These are phyloP conservation scores for Loxodonta africana DNA, from an alignment of 2,113 vertebrate species.

Conservation along the genomic window DNA sequence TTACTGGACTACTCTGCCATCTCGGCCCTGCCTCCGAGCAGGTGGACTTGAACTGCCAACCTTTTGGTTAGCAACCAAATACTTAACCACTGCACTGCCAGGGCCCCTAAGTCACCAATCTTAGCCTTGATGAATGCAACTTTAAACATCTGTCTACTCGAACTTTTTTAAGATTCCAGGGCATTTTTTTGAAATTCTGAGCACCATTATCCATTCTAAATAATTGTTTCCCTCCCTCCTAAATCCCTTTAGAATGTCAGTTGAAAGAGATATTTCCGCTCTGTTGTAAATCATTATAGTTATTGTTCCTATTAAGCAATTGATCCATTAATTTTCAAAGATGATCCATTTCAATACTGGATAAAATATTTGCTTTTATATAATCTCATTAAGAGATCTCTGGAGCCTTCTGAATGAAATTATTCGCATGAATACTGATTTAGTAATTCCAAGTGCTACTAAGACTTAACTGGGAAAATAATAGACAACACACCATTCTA, in stretches of 20 bases:
- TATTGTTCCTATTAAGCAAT: slow-evolving; percentile 70
- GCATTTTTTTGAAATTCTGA: slow-evolving; percentile 53
- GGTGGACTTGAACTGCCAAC: too few species aligned
- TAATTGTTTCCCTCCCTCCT: slow-evolving; percentile 64
- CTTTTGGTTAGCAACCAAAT: too few species aligned
- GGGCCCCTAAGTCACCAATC: too few species aligned
- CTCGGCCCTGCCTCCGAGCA: too few species aligned
- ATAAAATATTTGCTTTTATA: slow-evolving; percentile 77
- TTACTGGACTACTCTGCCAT: too few species aligned
- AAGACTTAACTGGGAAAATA: slow-evolving; percentile 49
- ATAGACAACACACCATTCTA: slow-evolving; percentile 49
- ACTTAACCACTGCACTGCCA: too few species aligned
- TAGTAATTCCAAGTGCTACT: slow-evolving; percentile 52
- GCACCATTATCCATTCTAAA: slow-evolving; percentile 48
- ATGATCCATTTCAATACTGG: slow-evolving; percentile 61
- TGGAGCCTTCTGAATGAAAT: slow-evolving; percentile 43
- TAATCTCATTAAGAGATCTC: slow-evolving; percentile 75
- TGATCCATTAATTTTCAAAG: slow-evolving; percentile 79
- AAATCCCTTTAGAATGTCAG: slow-evolving; percentile 64
- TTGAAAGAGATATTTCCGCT: slow-evolving; percentile 65
- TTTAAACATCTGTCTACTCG: slow-evolving; percentile 22
- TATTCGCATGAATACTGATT: slow-evolving; percentile 70
- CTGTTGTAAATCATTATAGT: slow-evolving; percentile 70
- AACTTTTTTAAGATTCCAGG: slow-evolving; percentile 41
- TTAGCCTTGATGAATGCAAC: neutral